A percentile compares a stretch with the other conserved stretches of the same genome.
These are phyloP conservation scores for Lontra canadensis DNA, from an alignment of 2,113 vertebrate genomes.

Conservation along the genomic window DNA sequence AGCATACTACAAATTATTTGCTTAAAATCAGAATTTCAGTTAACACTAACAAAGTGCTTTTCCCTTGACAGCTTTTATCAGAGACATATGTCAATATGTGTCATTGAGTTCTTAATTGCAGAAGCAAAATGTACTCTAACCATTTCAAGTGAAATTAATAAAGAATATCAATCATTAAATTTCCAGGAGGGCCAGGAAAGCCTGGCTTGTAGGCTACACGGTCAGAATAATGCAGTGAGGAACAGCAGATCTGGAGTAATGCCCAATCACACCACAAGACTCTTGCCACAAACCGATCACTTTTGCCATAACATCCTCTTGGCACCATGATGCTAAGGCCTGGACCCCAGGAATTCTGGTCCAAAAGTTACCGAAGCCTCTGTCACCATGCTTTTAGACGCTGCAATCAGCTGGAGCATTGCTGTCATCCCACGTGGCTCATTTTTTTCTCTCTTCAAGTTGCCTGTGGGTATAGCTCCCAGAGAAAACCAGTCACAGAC, in stretches of 20 bases:
- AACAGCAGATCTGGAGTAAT: background rate
- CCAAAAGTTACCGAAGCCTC: background rate
- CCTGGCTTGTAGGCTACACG: background rate
- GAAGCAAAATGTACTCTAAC: background rate
- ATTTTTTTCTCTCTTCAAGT: background rate
- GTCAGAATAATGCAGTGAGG: background rate
- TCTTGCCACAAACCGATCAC: background rate
- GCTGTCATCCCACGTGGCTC: background rate
- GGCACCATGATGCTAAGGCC: background rate
- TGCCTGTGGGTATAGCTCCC: background rate
- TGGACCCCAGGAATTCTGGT: too few relatives aligned
- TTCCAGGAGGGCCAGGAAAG: background rate
- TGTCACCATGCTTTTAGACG: background rate
- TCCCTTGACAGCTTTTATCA: background rate
- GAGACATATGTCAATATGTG: background rate
- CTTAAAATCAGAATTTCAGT: background rate
- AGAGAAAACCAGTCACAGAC: background rate
- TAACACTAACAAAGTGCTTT: background rate
- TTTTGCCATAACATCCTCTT: background rate
- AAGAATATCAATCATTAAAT: background rate
- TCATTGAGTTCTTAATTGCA: background rate
- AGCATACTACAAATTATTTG: background rate
- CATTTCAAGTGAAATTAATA: background rate
- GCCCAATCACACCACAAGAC: accelerated
- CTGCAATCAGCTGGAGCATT: background rate